Evolutionary conservation across 2,113 vertebrate species (phyloP).

Genomic region (Nannobrachium achirus): DNA sequence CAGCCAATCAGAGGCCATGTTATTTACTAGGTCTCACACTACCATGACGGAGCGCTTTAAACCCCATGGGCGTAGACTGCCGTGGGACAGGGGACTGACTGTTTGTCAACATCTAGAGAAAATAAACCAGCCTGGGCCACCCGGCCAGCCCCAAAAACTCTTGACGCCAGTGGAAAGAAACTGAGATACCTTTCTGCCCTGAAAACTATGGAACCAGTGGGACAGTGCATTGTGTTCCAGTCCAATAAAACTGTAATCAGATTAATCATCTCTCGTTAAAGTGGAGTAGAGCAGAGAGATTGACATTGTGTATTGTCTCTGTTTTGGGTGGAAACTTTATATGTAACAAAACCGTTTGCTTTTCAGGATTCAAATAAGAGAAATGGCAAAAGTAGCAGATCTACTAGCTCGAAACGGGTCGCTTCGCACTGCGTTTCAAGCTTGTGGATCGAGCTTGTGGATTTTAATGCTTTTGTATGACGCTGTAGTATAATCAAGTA

Average conservation of each 20-base stretch:
- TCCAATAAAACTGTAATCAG: conserved; percentile 54
- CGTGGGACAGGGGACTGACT: conserved; percentile 44
- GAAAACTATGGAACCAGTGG: conserved; percentile 11
- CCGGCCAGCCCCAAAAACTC: background rate
- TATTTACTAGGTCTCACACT: conserved; percentile 59
- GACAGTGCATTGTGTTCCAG: conserved; percentile 21
- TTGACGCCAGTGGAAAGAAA: conserved; percentile 1
- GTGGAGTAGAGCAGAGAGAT: conserved; percentile 24
- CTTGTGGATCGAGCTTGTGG: too few relatives aligned
- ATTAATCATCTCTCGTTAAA: conserved; percentile 47
- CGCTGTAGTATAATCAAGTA: too few relatives aligned
- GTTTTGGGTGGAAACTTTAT: too few relatives aligned
- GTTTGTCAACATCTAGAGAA: conserved; percentile 52
- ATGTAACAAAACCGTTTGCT: too few relatives aligned
- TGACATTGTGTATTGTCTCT: background rate
- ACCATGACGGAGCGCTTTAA: conserved; percentile 23
- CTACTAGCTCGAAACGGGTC: too few relatives aligned
- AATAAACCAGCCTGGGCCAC: conserved; percentile 40
- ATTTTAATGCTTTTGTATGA: too few relatives aligned
- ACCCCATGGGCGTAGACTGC: conserved; percentile 18
- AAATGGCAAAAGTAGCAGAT: too few relatives aligned
- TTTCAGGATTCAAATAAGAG: too few relatives aligned
- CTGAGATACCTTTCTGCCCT: conserved; percentile 1
- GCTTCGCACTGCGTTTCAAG: too few relatives aligned
- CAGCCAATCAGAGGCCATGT: conserved; percentile 55